Evolutionary conservation across 37 sponge, comb jelly and placozoan species (phyloP).

Genomic region (Bolinopsis microptera): DNA sequence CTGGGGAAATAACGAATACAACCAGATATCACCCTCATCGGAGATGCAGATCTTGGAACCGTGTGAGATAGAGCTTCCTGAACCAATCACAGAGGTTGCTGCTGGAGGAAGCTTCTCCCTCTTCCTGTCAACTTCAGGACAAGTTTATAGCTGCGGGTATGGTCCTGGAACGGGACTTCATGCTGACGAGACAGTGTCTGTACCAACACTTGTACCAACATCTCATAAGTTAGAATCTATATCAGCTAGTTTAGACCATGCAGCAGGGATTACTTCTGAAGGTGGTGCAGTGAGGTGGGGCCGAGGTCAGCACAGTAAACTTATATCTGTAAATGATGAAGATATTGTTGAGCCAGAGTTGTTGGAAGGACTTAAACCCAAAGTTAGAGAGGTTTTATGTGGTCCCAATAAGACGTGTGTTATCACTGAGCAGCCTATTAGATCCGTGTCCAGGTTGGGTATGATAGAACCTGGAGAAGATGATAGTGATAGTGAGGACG

Average conservation of each 20-base stretch:
- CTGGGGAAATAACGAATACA: constrained; percentile 60
- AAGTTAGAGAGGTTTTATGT: background rate
- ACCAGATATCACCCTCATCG: constrained; percentile 35
- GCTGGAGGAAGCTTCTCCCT: constrained; percentile 53
- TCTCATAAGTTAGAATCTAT: background rate
- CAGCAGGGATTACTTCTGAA: constrained; percentile 23
- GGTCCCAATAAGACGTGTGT: constrained; percentile 61
- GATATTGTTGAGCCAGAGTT: background rate
- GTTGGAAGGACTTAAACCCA: background rate
- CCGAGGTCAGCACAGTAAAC: constrained; percentile 14
- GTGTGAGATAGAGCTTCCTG: background rate
- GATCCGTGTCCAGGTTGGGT: background rate
- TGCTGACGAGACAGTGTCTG: background rate
- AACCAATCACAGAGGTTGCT: background rate
- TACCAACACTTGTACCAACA: background rate
- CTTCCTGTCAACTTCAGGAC: background rate
- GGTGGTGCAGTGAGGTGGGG: constrained; percentile 8
- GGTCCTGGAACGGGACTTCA: background rate
- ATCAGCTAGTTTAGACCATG: constrained; percentile 45
- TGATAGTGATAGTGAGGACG: constrained; percentile 25
- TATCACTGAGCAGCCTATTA: background rate
- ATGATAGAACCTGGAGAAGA: constrained; percentile 48
- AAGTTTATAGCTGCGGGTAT: background rate
- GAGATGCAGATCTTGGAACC: constrained; percentile 38
- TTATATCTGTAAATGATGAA: background rate